These are phyloP conservation scores for Mionectes olivaceus DNA, from an alignment of 2,797 vertebrate species.

Conservation along the genomic window DNA sequence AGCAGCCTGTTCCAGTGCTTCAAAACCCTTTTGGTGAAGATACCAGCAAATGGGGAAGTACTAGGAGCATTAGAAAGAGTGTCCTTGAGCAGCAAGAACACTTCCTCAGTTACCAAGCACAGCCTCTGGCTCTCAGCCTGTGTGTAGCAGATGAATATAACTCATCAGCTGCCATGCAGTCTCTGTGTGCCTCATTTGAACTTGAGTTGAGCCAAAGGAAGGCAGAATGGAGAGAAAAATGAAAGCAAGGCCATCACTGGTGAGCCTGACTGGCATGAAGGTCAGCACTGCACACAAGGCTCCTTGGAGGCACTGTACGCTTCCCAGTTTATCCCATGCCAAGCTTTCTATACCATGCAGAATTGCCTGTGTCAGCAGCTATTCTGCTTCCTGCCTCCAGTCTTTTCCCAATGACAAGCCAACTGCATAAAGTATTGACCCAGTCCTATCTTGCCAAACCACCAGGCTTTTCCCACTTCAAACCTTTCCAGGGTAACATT, in stretches of 20 bases:
- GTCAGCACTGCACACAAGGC: background rate
- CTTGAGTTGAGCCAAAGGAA: background rate
- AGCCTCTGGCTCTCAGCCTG: background rate
- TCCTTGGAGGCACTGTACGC: background rate
- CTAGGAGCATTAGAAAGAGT: background rate
- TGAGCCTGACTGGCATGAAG: rapidly evolving
- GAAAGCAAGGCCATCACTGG: background rate
- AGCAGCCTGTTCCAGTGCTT: background rate
- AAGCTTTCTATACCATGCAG: background rate
- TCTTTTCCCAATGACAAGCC: background rate
- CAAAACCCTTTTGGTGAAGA: background rate
- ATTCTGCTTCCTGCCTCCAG: background rate
- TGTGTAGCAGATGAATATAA: background rate
- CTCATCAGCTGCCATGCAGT: background rate
- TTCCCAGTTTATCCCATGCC: background rate
- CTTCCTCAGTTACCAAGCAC: background rate
- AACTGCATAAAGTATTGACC: background rate
- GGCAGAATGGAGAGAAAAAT: background rate
- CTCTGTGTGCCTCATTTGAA: background rate
- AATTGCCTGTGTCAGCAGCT: background rate
- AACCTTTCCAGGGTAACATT: background rate
- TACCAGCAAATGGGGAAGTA: background rate
- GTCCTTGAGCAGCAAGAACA: background rate
- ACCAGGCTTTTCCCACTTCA: background rate
- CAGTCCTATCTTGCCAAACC: background rate